Percentiles rank a stretch among this genome's conserved stretches.
Conservation (phyloP, 2,888 invertebrate genomes). For the Microctonus brassicae region DNA sequence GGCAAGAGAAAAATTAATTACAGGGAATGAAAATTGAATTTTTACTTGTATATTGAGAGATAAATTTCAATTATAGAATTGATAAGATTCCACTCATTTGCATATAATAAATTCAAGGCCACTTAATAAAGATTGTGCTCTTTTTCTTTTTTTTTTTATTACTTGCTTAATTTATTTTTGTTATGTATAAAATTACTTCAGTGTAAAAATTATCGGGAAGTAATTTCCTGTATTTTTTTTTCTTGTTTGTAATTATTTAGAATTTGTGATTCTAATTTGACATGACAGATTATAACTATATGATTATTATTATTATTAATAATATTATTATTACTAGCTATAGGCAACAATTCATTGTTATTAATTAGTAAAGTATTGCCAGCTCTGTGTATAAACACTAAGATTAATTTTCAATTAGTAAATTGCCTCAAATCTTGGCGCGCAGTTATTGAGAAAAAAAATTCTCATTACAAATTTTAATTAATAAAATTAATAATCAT, state of each 20-base stretch:
- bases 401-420: slow-evolving; percentile 10
- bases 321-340: slow-evolving; percentile 34
- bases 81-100: slow-evolving; percentile 41
- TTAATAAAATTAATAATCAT: slow-evolving; percentile 17
- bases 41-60: slow-evolving; percentile 21
- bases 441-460: slow-evolving; percentile 18
- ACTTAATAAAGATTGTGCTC: slow-evolving; percentile 44
- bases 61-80: slow-evolving; percentile 38
- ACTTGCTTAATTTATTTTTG: slow-evolving; percentile 2
- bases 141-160: slow-evolving; percentile 26
- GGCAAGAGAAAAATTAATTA: slow-evolving; percentile 4
- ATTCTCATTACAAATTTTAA: slow-evolving; percentile 32
- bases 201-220: slow-evolving; percentile 31
- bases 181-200: slow-evolving; percentile 27
- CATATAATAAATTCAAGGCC: slow-evolving; percentile 45
- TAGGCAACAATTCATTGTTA: slow-evolving; percentile 23
- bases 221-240: neutral
- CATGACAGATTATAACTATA: neutral
- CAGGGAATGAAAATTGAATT: slow-evolving; percentile 14
- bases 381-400: slow-evolving; percentile 33
- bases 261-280: slow-evolving; percentile 10
- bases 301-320: slow-evolving; percentile 20
- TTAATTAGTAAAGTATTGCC: slow-evolving; percentile 39
- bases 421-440: slow-evolving; percentile 22
- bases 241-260: slow-evolving; percentile 32